Percentiles rank a stretch among this genome's conserved stretches.
These are phyloP conservation scores for Procambarus clarkii DNA, from an alignment of 1,140 invertebrate genomes.

Conservation along the genomic window DNA sequence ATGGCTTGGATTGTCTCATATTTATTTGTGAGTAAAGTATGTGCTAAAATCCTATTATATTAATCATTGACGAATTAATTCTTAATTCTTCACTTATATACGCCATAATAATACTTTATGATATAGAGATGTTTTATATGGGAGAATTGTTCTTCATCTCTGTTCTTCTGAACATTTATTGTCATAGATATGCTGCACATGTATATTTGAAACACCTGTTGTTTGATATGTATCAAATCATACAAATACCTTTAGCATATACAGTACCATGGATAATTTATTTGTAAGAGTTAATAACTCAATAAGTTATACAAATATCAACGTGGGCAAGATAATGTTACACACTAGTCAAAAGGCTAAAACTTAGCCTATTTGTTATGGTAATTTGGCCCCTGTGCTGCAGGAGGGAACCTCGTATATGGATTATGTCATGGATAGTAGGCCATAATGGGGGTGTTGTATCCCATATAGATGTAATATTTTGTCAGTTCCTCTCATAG, in stretches of 20 bases:
- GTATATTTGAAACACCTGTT: not conserved
- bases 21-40: not conserved
- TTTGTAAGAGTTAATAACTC: not conserved
- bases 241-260: not conserved
- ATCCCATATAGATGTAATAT: not conserved
- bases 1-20: not conserved
- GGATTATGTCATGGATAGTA: not conserved
- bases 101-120: not conserved
- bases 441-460: not conserved
- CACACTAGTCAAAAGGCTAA: not conserved
- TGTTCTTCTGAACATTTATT: not conserved
- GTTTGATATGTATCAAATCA: not conserved
- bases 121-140: not conserved
- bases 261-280: not conserved
- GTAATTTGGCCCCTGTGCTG: not conserved
- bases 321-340: not conserved
- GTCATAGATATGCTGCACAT: not conserved
- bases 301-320: not conserved
- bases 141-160: not conserved
- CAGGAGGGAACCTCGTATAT: not conserved
- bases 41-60: not conserved
- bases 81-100: not conserved
- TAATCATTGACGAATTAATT: slow-evolving; percentile 5
- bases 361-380: not conserved
- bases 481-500: not conserved